Base-by-base conservation (phyloP, 2,888 invertebrate genomes). In the Drosophila eohydei region DNA sequence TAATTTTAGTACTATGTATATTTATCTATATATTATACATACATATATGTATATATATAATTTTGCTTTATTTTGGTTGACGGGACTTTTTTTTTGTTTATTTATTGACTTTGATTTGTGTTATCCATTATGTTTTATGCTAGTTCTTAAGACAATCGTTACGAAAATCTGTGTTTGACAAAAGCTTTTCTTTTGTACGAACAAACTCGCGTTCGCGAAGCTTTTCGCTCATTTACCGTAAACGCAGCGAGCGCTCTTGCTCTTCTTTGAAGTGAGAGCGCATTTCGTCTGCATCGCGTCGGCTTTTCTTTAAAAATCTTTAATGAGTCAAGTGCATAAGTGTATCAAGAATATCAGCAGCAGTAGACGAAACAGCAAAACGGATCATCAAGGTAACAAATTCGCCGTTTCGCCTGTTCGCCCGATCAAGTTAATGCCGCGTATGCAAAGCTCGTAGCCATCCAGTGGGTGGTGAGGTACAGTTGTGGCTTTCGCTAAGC, bases 41-140 rank as follows among this genome's bases (percentile, higher is more conserved):
- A 72, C 71, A 64, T 73, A 76, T 41, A 74, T 80, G 77, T 72
- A 79, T 80, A 79, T 82, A 74, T 81, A 78, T 81, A 75, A 62
- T 80, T 88, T 87, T 91, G 90, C 89, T 89, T 90, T 83, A 87
- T 89, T 92, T 92, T 93, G 92, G 92, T 93, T 92, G 92, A 93
- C 92, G 92, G 92, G 92, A 92, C 92, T 91, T 90, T 92, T 89
- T 48, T 41, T 78, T 83, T 71, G 75, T 83, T 52, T 77, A 86
- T 74, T 82, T 83, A 81, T 71, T 78, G 73, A 80, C 78, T 68
- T 78, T 78, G 80, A 78, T 78, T 80, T 89, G 80, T 87, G 78
- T 78, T 77, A 63, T 72, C 58, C 44, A 73, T 76, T 75, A 74
- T 70, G 54, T 81, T 74, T 89, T 69, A 79, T 72, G 68, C 63